These are phyloP conservation scores for Corythoichthys intestinalis DNA, from an alignment of 2,113 vertebrate species.

Conservation along the genomic window DNA sequence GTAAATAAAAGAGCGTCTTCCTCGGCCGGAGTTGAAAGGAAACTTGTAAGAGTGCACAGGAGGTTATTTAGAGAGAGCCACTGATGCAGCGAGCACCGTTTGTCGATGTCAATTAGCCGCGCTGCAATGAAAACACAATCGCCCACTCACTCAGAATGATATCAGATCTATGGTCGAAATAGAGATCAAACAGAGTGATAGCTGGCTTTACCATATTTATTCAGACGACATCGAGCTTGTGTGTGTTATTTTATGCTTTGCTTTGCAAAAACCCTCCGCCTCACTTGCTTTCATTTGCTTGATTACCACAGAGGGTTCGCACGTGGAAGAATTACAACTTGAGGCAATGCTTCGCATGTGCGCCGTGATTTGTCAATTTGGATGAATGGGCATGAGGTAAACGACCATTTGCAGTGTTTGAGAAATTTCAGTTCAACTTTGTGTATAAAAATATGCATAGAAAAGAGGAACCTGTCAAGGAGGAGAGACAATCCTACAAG, in stretches of 20 bases:
- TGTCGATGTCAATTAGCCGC: constrained; percentile 4
- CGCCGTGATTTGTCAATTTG: constrained; percentile 26
- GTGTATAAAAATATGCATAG: neutral
- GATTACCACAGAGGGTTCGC: constrained; percentile 20
- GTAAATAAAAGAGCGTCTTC: constrained; percentile 10
- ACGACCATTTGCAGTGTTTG: neutral
- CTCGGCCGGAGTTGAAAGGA: constrained; percentile 8
- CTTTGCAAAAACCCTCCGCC: constrained; percentile 17
- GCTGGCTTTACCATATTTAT: neutral
- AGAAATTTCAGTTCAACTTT: neutral
- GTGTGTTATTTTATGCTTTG: constrained; percentile 41
- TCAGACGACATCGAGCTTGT: constrained; percentile 14
- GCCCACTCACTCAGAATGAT: neutral
- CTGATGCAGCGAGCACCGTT: constrained; percentile 7
- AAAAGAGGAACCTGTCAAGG: neutral
- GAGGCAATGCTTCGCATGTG: constrained; percentile 11
- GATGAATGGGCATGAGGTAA: neutral
- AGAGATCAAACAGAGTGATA: neutral
- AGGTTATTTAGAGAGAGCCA: constrained; percentile 21
- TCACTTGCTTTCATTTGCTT: constrained; percentile 21
- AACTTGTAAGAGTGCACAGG: constrained; percentile 18
- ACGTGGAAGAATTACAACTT: constrained; percentile 35
- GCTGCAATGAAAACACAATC: constrained; percentile 25
- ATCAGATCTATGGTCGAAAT: too few species aligned
- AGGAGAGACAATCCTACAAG: neutral